Base-by-base conservation (phyloP, 2,113 vertebrate genomes). In the Strigops habroptila region DNA sequence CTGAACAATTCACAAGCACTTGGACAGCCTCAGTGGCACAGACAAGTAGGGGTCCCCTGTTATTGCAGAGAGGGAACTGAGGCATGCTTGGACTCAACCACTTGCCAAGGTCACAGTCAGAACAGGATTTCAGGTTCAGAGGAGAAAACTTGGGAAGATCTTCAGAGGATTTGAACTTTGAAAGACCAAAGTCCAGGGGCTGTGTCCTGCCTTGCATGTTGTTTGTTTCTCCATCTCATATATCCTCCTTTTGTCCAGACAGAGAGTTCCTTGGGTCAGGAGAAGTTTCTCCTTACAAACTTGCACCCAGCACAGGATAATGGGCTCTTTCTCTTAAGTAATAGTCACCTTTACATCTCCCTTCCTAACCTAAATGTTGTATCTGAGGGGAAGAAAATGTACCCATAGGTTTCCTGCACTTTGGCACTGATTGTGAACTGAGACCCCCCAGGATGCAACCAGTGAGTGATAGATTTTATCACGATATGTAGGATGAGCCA, bases 91-190 rank as follows among this genome's bases (percentile, higher is more conserved):
- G 82, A 44, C 3, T 8, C 43, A 60, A 28, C 12, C 48, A 6
- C 73, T 86, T 78, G 60, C 51, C 52, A 44, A 64, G 52, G 43
- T 48, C 69, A 67, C 19, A 63, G 46, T 39, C 49, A 88, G 71
- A 79, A 46, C 31, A 82, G 82, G 41, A 74, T 88, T 93, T 91
- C 79, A 77, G 59, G 44, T 74, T 62, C 53, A 81, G 53, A 86
- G 44, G 33, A 88, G 37, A 30, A 77, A 77, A 82, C 2, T 13
- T 64, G 57, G 48, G 48, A 85, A 60, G 39, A 64, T 65, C 44
- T 76, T 63, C 49, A 33, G 44, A 68, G 37, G 48, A 79, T 87
- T 39, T 89, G 43, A 82, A 27, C 37, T 84, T 41, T 12, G 25
- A 33, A 89, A 70, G 33, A 75, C 9, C 39, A 18, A 75, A 88